A percentile compares a stretch with the other conserved stretches of the same genome.
These are phyloP conservation scores for Papilio demoleus DNA, from an alignment of 2,888 invertebrate species.

Conservation along the genomic window DNA sequence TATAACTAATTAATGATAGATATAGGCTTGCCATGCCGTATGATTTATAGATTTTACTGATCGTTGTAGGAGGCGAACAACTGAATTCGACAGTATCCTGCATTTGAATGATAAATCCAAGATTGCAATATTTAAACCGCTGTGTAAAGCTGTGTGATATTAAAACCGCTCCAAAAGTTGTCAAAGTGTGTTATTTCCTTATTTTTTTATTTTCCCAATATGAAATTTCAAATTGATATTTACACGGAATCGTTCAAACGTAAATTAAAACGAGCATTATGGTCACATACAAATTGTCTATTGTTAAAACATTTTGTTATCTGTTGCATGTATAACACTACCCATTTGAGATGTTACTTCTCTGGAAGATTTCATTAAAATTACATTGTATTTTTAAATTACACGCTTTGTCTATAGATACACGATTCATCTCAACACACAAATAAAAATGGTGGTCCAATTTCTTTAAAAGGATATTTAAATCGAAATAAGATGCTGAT, in stretches of 20 bases:
- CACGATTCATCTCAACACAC: slow-evolving; percentile 74
- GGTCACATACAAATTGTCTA: neutral
- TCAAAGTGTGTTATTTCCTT: neutral
- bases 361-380: neutral
- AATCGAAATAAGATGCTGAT: slow-evolving; percentile 59
- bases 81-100: no score
- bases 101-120: no score
- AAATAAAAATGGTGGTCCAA: slow-evolving; percentile 83
- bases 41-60: no score
- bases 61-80: no score
- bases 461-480: slow-evolving; percentile 69
- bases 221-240: no score
- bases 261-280: neutral
- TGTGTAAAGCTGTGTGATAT: no score
- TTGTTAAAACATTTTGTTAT: slow-evolving; percentile 40
- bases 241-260: neutral
- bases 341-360: slow-evolving; percentile 48
- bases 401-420: slow-evolving; percentile 50
- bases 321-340: slow-evolving; percentile 54
- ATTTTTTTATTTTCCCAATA: no score
- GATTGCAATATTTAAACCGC: neutral
- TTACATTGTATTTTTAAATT: slow-evolving; percentile 40
- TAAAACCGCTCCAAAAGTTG: no score
- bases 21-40: no score
- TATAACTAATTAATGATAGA: neutral